Conservation (phyloP, 2,113 vertebrate genomes). For the Okapia johnstoni region DNA sequence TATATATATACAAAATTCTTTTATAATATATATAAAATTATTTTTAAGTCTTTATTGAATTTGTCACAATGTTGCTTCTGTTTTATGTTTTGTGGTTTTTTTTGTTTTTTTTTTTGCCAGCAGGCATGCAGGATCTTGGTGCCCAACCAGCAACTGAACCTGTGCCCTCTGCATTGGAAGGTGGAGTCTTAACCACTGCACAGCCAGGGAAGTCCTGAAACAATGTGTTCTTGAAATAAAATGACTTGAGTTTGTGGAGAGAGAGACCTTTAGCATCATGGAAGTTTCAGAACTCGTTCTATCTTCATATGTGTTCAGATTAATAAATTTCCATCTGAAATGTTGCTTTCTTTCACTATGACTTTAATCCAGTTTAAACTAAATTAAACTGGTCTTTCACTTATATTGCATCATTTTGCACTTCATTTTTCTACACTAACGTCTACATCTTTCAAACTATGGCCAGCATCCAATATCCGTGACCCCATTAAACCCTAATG, state of each 20-base stretch:
- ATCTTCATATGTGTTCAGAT: background rate
- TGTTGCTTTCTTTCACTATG: background rate
- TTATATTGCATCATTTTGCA: background rate
- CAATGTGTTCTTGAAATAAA: background rate
- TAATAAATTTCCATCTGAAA: background rate
- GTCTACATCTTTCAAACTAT: background rate
- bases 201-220: background rate
- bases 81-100: background rate
- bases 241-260: background rate
- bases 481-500: constrained; percentile 13
- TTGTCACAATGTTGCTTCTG: background rate
- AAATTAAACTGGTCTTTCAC: background rate
- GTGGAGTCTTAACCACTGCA: background rate
- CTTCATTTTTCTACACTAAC: background rate
- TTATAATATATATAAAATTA: background rate
- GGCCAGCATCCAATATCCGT: background rate
- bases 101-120: background rate
- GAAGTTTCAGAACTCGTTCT: background rate
- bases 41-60: background rate
- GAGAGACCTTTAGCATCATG: accelerated
- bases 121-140: background rate
- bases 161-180: background rate
- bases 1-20: background rate
- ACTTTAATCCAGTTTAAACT: background rate
- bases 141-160: background rate